Evolutionary conservation across 2,113 vertebrate species (phyloP).

Genomic region (Cryptomyrus ogoouensis): DNA sequence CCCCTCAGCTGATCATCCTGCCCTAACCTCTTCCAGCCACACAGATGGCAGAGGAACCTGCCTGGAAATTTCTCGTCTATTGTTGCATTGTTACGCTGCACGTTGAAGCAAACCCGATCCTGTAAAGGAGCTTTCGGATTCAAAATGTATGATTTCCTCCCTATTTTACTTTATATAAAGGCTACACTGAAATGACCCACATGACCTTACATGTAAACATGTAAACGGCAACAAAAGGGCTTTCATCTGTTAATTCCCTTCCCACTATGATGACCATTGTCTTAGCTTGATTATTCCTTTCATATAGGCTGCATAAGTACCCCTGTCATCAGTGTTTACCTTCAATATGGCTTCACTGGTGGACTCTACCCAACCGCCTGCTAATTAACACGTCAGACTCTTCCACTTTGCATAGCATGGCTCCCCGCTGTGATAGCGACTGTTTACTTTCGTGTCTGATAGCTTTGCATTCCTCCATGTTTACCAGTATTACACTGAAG

Average conservation of each 20-base stretch:
- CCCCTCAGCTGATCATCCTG: background rate
- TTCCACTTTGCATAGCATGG: background rate
- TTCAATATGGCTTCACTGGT: background rate
- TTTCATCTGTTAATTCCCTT: background rate
- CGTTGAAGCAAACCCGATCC: background rate
- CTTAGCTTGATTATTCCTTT: background rate
- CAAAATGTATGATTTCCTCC: background rate
- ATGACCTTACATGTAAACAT: background rate
- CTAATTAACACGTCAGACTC: background rate
- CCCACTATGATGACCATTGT: background rate
- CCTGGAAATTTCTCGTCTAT: background rate
- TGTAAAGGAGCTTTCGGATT: background rate
- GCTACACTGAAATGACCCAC: background rate
- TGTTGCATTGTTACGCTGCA: background rate
- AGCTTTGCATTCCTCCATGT: background rate
- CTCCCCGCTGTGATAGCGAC: background rate
- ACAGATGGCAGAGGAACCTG: conserved; percentile 4
- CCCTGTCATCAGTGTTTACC: background rate
- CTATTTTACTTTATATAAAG: background rate
- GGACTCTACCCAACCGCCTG: background rate
- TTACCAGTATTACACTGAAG: background rate
- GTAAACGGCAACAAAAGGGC: background rate
- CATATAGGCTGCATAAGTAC: background rate
- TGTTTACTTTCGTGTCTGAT: background rate
- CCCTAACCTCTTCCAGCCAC: background rate